A percentile compares a stretch with the other conserved stretches of the same genome.
phyloP scores from a whole-genome alignment of 2,113 vertebrate species.

The Rhea pennata region DNA sequence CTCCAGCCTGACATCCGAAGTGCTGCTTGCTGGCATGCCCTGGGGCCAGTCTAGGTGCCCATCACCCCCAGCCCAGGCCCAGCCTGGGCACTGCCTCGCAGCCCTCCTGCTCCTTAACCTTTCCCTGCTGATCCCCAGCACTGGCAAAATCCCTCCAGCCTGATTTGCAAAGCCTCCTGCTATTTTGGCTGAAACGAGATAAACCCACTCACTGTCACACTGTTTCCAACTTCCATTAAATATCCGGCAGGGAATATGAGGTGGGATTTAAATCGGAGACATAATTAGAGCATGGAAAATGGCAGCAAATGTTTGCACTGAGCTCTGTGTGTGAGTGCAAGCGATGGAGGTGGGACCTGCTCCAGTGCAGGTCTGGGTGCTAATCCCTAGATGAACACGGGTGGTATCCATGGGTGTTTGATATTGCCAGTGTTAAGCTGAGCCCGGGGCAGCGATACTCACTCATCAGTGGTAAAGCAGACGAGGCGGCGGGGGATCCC shows the following conservation, averaged over 20 bases:
- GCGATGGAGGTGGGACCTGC: not conserved
- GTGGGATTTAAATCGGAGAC: not conserved
- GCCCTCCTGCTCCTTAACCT: not conserved
- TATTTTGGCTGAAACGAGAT: not conserved
- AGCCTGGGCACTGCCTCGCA: not conserved
- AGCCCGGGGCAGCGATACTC: slow-evolving; percentile 33
- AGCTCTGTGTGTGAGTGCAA: not conserved
- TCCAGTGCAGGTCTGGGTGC: not conserved
- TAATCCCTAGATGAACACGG: not conserved
- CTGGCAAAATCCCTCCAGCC: not conserved
- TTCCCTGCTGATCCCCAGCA: rapidly evolving
- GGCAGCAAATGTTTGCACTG: not conserved
- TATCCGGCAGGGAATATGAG: not conserved
- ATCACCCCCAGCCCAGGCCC: too few species aligned
- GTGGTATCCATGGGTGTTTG: rapidly evolving
- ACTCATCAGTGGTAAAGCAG: slow-evolving; percentile 91
- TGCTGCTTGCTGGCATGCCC: not conserved
- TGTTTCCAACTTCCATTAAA: not conserved
- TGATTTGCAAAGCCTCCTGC: not conserved
- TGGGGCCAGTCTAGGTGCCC: not conserved
- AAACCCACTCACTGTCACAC: not conserved
- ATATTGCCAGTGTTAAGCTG: rapidly evolving
- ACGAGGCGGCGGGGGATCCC: slow-evolving; percentile 87
- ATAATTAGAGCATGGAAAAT: slow-evolving; percentile 30
- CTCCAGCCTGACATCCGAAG: not conserved